These are phyloP conservation scores for Anadara kagoshimensis DNA, from an alignment of 1,140 invertebrate genomes.

Conservation along the genomic window DNA sequence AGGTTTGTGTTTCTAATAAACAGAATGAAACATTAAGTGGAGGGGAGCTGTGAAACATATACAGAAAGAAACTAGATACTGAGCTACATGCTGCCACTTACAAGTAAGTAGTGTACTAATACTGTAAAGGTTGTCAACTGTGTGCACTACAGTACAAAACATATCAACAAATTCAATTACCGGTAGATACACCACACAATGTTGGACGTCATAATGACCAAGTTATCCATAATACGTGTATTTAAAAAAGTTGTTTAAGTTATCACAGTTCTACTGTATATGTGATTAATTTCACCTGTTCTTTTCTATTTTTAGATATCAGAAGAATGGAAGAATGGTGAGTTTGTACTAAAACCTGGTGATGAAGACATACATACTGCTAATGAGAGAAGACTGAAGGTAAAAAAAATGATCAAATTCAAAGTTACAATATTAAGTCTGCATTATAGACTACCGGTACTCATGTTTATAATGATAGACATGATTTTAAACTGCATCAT, in stretches of 20 bases:
- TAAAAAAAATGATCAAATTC: too few species aligned
- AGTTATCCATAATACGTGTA: background rate
- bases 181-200: background rate
- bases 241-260: background rate
- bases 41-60: too few species aligned
- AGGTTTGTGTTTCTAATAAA: slow-evolving; percentile 72
- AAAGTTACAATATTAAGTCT: too few species aligned
- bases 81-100: too few species aligned
- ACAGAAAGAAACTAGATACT: too few species aligned
- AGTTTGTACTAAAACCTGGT: slow-evolving; percentile 76
- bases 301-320: slow-evolving; percentile 74
- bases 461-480: too few species aligned
- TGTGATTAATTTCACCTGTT: too few species aligned
- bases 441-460: too few species aligned
- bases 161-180: background rate
- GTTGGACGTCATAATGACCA: background rate
- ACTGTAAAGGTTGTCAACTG: too few species aligned
- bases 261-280: background rate
- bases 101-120: too few species aligned
- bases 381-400: slow-evolving; percentile 67
- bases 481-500: too few species aligned
- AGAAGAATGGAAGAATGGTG: slow-evolving; percentile 79
- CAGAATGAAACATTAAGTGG: background rate
- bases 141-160: background rate
- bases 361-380: slow-evolving; percentile 90